Evolutionary conservation across 2,113 vertebrate species (phyloP).

Genomic region (Vidua macroura): DNA sequence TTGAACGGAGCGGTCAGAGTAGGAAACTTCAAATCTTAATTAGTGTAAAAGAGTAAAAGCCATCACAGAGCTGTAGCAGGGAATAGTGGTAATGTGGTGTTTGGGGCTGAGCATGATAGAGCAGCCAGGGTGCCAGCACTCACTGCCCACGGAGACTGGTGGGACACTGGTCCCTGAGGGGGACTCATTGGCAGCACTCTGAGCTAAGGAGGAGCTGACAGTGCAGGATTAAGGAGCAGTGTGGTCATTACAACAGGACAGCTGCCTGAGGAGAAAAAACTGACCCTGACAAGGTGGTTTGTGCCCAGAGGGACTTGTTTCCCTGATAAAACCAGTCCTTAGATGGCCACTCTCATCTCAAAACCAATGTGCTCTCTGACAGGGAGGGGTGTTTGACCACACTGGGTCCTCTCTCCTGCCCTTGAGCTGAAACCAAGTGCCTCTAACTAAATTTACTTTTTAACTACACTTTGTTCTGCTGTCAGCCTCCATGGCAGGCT

Average conservation of each 20-base stretch:
- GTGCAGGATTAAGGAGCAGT: background rate
- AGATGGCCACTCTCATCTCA: background rate
- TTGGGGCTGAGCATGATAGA: background rate
- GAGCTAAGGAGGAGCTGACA: background rate
- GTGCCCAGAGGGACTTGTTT: background rate
- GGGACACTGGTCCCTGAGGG: background rate
- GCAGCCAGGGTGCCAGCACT: background rate
- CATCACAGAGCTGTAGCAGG: background rate
- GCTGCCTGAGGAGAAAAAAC: background rate
- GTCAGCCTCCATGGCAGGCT: background rate
- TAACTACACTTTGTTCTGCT: background rate
- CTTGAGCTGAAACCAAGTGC: background rate
- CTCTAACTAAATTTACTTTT: background rate
- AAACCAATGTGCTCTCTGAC: background rate
- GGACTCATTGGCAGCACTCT: background rate
- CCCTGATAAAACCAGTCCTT: background rate
- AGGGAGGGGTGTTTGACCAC: background rate
- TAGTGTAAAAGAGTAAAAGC: background rate
- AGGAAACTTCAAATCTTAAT: background rate
- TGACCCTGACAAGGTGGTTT: background rate
- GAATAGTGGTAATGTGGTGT: background rate
- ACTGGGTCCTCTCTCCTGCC: background rate
- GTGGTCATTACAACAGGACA: background rate
- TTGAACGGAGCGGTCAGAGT: rapidly evolving
- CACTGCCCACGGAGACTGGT: rapidly evolving